These are phyloP conservation scores for Encarsia formosa DNA, from an alignment of 2,888 invertebrate genomes.

Conservation along the genomic window DNA sequence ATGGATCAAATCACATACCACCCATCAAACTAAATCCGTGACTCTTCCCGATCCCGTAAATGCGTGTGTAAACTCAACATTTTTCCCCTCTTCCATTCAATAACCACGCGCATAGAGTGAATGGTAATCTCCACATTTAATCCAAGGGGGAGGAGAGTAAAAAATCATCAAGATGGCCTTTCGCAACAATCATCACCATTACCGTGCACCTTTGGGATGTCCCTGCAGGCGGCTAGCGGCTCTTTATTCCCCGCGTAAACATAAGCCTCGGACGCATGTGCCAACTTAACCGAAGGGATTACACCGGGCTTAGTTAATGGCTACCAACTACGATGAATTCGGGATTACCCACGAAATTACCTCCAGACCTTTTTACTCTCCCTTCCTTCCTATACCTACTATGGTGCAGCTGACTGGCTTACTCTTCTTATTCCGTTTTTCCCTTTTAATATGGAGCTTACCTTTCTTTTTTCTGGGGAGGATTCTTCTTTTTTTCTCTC, in stretches of 20 bases:
- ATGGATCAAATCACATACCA: no score
- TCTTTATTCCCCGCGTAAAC: no score
- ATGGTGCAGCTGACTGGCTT: neutral
- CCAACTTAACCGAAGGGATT: constrained; percentile 50
- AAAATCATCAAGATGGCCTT: no score
- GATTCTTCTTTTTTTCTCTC: neutral
- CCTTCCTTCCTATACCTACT: no score
- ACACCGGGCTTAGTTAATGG: constrained; percentile 50
- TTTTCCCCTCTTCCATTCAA: no score
- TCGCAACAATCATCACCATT: constrained; percentile 4
- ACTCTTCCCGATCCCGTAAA: no score
- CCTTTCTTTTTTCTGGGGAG: neutral
- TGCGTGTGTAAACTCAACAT: no score
- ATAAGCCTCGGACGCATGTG: constrained; percentile 43
- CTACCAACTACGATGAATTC: constrained; percentile 36
- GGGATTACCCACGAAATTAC: constrained; percentile 29
- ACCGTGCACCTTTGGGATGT: neutral
- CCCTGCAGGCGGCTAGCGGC: constrained; percentile 2
- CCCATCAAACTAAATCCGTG: no score
- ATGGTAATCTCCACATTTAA: no score
- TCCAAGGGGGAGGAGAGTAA: no score
- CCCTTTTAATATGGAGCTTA: neutral
- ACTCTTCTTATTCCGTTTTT: neutral
- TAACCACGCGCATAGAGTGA: no score
- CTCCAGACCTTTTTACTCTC: constrained; percentile 10